These are phyloP conservation scores for Ennomos erosarius DNA, from an alignment of 2,888 invertebrate genomes.

Conservation along the genomic window DNA sequence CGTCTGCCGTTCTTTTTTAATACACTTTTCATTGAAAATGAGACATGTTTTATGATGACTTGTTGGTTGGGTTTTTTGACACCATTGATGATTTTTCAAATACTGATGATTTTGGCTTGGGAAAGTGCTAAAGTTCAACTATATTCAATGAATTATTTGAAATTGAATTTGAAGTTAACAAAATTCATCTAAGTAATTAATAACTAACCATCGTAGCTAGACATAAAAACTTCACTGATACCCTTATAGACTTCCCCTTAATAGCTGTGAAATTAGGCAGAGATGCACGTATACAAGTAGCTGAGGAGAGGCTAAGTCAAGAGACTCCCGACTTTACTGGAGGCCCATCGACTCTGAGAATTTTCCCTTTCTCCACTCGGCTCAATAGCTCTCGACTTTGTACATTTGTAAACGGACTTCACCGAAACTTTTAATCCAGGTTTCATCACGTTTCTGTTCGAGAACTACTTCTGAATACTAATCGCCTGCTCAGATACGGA, in stretches of 20 bases:
- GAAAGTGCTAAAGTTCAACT: too few species aligned
- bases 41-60: too few species aligned
- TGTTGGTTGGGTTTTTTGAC: too few species aligned
- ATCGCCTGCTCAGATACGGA: conserved; percentile 20
- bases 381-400: conserved; percentile 47
- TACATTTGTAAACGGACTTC: conserved; percentile 42
- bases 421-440: conserved; percentile 28
- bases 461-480: conserved; percentile 32
- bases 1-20: conserved; percentile 9
- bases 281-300: conserved; percentile 36
- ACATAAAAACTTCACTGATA: not conserved
- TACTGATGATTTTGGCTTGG: too few species aligned
- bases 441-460: conserved; percentile 11
- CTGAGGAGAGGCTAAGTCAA: conserved; percentile 34
- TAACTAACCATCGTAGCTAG: too few species aligned
- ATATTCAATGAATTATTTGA: too few species aligned
- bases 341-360: conserved; percentile 53
- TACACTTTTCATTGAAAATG: too few species aligned
- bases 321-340: conserved; percentile 45
- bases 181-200: too few species aligned
- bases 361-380: conserved; percentile 47
- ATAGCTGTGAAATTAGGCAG: conserved; percentile 44
- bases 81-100: too few species aligned
- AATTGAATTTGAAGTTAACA: too few species aligned
- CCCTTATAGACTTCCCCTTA: conserved; percentile 35